Evolutionary conservation across 2,888 invertebrate species (phyloP).

Genomic region (Drosophila nigritarsus): DNA sequence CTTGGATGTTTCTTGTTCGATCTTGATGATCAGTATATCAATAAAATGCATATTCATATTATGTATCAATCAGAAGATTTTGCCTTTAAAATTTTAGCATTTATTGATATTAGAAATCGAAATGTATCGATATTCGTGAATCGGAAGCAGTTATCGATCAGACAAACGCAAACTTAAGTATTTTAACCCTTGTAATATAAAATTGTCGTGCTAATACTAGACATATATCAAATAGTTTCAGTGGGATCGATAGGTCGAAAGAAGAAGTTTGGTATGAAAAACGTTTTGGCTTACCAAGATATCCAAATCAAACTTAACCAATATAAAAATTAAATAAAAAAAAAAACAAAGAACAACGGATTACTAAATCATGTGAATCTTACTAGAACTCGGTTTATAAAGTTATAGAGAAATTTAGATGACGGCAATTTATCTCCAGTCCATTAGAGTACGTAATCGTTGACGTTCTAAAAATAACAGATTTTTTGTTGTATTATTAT

Average conservation of each 20-base stretch:
- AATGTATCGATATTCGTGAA: too few species aligned
- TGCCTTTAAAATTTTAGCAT: too few species aligned
- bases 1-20: too few species aligned
- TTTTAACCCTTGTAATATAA: too few species aligned
- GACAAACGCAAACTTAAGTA: too few species aligned
- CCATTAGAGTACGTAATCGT: not conserved
- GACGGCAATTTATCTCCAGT: not conserved
- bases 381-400: not conserved
- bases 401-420: not conserved
- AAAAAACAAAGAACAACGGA: not conserved
- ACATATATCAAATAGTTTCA: not conserved
- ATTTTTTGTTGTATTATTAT: not conserved
- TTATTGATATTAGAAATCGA: too few species aligned
- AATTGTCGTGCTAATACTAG: too few species aligned
- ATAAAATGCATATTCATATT: too few species aligned
- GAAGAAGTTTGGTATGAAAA: not conserved
- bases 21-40: too few species aligned
- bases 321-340: too few species aligned
- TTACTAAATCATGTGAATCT: not conserved
- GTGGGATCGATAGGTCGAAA: not conserved
- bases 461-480: not conserved
- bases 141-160: too few species aligned
- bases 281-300: not conserved
- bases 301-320: not conserved
- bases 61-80: too few species aligned